Base-by-base conservation (phyloP, 2,113 vertebrate genomes). In the Hemichromis elongatus region DNA sequence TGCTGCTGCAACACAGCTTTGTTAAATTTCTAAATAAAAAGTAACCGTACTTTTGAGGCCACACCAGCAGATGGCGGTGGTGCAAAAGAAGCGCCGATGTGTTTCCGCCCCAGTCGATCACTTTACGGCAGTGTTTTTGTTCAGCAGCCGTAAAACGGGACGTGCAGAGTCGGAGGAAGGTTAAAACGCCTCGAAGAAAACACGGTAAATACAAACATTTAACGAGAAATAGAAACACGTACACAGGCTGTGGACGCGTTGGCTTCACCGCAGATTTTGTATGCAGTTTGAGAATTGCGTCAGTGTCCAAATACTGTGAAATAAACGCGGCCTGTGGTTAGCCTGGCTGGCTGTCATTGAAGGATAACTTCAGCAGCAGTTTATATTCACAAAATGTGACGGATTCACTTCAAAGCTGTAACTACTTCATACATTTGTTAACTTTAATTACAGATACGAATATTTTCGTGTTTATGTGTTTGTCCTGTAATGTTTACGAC, bases 161-260 rank as follows among this genome's bases (percentile, higher is more conserved):
- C 66, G n/a, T 30, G 45, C 30, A 47, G 19, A 80, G 42, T 63
- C 75, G 66, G 50, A 75, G 59, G 91, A 96, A 96, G 96, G 96
- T 96, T 95, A 96, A 94, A 92, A 84, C 33, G 84, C 86, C 75
- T 54, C 42, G 47, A 6, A 12, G 50, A 9, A 75, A 87, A 87
- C 59, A 79, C 80, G 94, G 96, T 96, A 94, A 95, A 87, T 57
- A 55, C 4, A 5, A 1, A 2, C 4, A 1, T 56, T 61, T 55
- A 37, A 3, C 16, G 4, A 4, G 0, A 11, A 4, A 3, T 54
- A 9, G 30, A 4, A 0, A 3, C 5, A 3, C 21, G 14, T 56
- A 1, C 57, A 2, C 18, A 4, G 1, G 2, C 1, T 0, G 1
- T 5, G 3, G 3, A 1, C 0, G 5, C 0, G 1, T 14, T 6